Evolutionary conservation across 2,797 vertebrate species (phyloP).

Genomic region (Sebastes reedi): DNA sequence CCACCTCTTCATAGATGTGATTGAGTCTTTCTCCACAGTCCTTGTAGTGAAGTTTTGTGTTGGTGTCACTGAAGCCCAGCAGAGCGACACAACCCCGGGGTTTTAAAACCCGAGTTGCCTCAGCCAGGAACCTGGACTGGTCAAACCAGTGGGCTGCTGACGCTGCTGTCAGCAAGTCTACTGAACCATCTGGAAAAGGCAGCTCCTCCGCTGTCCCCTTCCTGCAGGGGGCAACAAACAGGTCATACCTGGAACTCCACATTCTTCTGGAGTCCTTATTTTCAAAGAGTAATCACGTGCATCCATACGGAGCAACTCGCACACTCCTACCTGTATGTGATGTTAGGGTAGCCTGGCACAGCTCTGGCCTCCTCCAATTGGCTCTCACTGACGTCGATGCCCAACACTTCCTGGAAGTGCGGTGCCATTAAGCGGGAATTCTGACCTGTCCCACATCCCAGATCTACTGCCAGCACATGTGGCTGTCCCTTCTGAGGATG

Average conservation of each 20-base stretch:
- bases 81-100: constrained; percentile 78
- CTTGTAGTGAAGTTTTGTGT: constrained; percentile 47
- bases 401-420: constrained; percentile 77
- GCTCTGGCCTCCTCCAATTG: constrained; percentile 78
- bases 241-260: neutral
- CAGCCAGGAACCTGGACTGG: constrained; percentile 64
- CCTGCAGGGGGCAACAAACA: constrained; percentile 49
- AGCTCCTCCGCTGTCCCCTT: constrained; percentile 76
- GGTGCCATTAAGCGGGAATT: constrained; percentile 71
- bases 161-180: constrained; percentile 77
- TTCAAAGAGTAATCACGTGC: neutral
- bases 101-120: constrained; percentile 76
- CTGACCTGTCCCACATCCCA: constrained; percentile 84
- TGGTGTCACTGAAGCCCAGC: constrained; percentile 38
- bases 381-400: constrained; percentile 78
- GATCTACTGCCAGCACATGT: constrained; percentile 77
- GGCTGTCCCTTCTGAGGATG: constrained; percentile 67
- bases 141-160: constrained; percentile 83
- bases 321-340: constrained; percentile 74
- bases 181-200: constrained; percentile 72
- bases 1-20: constrained; percentile 68
- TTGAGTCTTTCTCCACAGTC: constrained; percentile 71
- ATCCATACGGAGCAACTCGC: neutral
- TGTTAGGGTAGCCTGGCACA: constrained; percentile 60
- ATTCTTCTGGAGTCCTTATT: neutral